Percentiles rank a stretch among this genome's conserved stretches.
phyloP scores from a whole-genome alignment of 1,140 invertebrate genomes.

The Polypedilum vanderplanki region DNA sequence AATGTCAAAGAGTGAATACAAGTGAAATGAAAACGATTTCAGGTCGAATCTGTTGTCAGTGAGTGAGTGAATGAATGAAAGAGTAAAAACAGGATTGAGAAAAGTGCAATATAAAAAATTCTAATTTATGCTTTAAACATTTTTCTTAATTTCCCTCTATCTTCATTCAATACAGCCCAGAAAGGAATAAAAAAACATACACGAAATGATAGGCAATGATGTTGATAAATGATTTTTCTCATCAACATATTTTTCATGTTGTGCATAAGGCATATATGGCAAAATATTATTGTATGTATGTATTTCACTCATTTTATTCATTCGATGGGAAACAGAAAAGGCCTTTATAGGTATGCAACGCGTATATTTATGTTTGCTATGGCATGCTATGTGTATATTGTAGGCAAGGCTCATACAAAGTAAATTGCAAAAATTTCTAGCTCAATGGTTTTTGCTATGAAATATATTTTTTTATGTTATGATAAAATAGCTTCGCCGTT shows the following conservation, averaged over 20 bases:
- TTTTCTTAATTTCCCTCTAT: neutral
- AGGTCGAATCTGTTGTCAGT: neutral
- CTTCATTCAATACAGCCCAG: neutral
- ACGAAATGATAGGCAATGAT: neutral
- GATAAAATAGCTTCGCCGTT: neutral
- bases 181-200: too few species aligned
- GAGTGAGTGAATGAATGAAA: too few species aligned
- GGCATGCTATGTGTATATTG: neutral
- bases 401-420: neutral
- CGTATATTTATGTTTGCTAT: too few species aligned
- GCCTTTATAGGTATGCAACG: too few species aligned
- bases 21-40: neutral
- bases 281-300: too few species aligned
- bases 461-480: neutral
- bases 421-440: neutral
- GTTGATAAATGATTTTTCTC: conserved; percentile 26
- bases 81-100: too few species aligned
- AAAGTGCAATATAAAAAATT: neutral
- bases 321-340: too few species aligned
- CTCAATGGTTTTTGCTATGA: neutral
- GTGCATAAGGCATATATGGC: neutral
- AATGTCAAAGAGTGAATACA: neutral
- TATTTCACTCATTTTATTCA: too few species aligned
- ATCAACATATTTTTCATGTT: conserved; percentile 22
- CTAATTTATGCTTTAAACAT: neutral